Conservation (phyloP, 2,113 vertebrate genomes). For the Tetrax tetrax region DNA sequence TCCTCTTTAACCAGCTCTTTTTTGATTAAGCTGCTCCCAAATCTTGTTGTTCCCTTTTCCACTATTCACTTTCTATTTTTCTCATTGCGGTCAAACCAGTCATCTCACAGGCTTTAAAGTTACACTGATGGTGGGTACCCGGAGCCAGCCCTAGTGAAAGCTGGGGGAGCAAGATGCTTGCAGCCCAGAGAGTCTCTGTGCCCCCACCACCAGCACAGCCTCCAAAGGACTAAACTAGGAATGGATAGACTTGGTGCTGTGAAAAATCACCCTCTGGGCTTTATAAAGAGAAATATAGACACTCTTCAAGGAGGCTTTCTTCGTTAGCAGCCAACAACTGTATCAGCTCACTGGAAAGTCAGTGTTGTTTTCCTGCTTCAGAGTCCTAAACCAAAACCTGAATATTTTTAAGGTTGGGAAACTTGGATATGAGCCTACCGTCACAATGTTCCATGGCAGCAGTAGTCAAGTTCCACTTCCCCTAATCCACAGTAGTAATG, state of each 20-base stretch:
- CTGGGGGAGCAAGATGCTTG: background rate
- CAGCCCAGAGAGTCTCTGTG: background rate
- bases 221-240: background rate
- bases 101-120: background rate
- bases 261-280: background rate
- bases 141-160: background rate
- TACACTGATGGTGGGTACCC: fast-evolving
- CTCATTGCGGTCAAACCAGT: background rate
- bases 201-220: background rate
- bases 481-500: background rate
- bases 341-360: background rate
- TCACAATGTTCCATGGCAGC: background rate
- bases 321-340: background rate
- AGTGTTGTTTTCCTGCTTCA: background rate
- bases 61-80: background rate
- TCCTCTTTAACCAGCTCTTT: background rate
- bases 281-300: background rate
- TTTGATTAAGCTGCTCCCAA: background rate
- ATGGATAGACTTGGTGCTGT: fast-evolving
- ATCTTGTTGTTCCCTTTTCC: background rate
- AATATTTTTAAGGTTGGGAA: background rate
- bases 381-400: background rate
- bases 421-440: background rate
- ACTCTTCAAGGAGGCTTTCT: background rate
- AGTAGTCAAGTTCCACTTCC: background rate